Conservation (phyloP, 2,888 invertebrate species). For the Diarsia rubi region DNA sequence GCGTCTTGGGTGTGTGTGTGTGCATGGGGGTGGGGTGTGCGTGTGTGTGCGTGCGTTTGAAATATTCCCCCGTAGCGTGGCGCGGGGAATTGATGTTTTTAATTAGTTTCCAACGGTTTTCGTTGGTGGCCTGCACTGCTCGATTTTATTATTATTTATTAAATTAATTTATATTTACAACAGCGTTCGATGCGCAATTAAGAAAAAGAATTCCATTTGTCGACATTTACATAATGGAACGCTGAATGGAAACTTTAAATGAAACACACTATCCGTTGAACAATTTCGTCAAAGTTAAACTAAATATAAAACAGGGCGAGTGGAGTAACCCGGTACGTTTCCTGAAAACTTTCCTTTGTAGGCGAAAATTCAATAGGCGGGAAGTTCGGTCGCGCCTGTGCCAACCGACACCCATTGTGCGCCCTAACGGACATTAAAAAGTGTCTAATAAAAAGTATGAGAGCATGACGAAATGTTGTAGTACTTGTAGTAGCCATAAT, state of each 20-base stretch:
- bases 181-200: conserved; percentile 37
- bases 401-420: conserved; percentile 77
- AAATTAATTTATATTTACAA: conserved; percentile 72
- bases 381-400: conserved; percentile 78
- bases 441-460: conserved; percentile 70
- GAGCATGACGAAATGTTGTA: conserved; percentile 37
- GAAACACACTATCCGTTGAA: conserved; percentile 76
- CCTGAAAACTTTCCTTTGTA: conserved; percentile 88
- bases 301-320: conserved; percentile 81
- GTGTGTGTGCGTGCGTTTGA: conserved; percentile 87
- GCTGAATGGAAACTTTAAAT: conserved; percentile 76
- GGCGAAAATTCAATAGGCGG: conserved; percentile 87
- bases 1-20: conserved; percentile 78
- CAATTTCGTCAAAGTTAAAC: conserved; percentile 84
- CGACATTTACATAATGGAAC: conserved; percentile 41
- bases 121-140: conserved; percentile 83
- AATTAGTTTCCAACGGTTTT: conserved; percentile 90
- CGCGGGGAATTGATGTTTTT: conserved; percentile 90
- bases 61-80: conserved; percentile 87
- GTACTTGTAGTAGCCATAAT: neutral
- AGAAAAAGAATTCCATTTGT: conserved; percentile 53
- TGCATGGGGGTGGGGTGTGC: conserved; percentile 70
- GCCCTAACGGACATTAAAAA: conserved; percentile 74
- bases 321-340: conserved; percentile 83
- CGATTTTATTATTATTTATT: conserved; percentile 80